Conservation (phyloP, 2,797 vertebrate genomes). For the Channa striata region DNA sequence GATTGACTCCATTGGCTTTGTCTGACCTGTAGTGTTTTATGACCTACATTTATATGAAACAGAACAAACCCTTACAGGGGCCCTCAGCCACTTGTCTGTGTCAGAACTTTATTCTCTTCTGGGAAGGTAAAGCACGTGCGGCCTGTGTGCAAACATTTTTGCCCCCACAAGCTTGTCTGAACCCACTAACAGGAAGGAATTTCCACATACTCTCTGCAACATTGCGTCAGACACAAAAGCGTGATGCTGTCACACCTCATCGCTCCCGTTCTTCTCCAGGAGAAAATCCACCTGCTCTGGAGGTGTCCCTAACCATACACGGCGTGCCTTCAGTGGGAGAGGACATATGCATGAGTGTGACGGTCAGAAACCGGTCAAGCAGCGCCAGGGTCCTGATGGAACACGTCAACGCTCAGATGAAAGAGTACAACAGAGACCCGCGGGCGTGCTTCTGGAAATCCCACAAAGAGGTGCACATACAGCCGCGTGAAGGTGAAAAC, state of each 20-base stretch:
- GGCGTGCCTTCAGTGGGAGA: slow-evolving; percentile 80
- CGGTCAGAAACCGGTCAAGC: slow-evolving; percentile 77
- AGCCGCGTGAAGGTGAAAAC: slow-evolving; percentile 82
- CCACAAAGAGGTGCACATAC: slow-evolving; percentile 65
- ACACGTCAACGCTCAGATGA: slow-evolving; percentile 81
- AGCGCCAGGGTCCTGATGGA: slow-evolving; percentile 77
- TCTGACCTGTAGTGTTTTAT: too few species aligned
- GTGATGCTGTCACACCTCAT: not conserved
- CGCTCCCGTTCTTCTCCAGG: not conserved
- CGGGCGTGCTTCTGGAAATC: slow-evolving; percentile 79
- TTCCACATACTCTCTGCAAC: too few species aligned
- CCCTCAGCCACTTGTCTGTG: too few species aligned
- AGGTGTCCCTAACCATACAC: slow-evolving; percentile 78
- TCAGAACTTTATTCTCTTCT: too few species aligned
- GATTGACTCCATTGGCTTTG: too few species aligned
- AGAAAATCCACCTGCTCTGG: slow-evolving; percentile 17
- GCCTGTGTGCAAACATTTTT: too few species aligned
- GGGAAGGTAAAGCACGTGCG: too few species aligned
- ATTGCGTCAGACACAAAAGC: too few species aligned
- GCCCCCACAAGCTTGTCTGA: too few species aligned
- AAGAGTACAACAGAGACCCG: slow-evolving; percentile 75
- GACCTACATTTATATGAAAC: too few species aligned
- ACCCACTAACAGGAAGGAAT: too few species aligned
- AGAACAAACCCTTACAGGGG: too few species aligned
- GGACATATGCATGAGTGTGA: slow-evolving; percentile 79